phyloP scores from a whole-genome alignment of 2,113 vertebrate species.

The Protobothrops mucrosquamatus region DNA sequence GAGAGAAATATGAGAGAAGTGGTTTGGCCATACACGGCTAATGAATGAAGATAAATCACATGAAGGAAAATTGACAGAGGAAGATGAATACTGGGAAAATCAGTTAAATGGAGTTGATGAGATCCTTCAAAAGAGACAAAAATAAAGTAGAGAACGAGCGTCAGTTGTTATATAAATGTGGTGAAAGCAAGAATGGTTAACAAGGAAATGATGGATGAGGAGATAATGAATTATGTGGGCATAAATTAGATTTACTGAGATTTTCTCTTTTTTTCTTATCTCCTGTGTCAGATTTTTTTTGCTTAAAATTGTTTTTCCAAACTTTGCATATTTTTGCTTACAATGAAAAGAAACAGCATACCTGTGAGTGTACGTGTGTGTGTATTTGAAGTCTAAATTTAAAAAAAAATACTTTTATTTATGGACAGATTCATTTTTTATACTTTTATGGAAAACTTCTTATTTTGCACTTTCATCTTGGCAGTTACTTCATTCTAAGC shows the following conservation, averaged over 20 bases:
- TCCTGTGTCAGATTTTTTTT: background rate
- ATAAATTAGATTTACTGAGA: background rate
- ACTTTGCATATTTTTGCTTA: background rate
- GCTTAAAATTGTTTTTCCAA: background rate
- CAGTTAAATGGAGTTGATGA: background rate
- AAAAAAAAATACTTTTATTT: rapidly evolving
- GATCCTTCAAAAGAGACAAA: background rate
- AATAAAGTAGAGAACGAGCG: background rate
- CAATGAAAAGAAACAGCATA: background rate
- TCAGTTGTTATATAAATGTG: background rate
- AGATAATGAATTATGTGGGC: background rate
- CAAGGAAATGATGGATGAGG: background rate
- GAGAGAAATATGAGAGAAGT: background rate
- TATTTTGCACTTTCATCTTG: background rate
- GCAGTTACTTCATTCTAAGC: background rate
- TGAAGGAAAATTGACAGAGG: background rate
- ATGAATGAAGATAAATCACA: background rate
- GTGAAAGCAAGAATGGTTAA: background rate
- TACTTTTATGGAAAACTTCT: background rate
- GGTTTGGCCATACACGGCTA: background rate
- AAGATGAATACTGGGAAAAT: background rate
- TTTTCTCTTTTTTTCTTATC: background rate
- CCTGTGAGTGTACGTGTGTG: background rate
- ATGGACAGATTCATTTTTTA: background rate
- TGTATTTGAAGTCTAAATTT: background rate